phyloP scores from a whole-genome alignment of 2,113 vertebrate species.

The Tamias sibiricus region DNA sequence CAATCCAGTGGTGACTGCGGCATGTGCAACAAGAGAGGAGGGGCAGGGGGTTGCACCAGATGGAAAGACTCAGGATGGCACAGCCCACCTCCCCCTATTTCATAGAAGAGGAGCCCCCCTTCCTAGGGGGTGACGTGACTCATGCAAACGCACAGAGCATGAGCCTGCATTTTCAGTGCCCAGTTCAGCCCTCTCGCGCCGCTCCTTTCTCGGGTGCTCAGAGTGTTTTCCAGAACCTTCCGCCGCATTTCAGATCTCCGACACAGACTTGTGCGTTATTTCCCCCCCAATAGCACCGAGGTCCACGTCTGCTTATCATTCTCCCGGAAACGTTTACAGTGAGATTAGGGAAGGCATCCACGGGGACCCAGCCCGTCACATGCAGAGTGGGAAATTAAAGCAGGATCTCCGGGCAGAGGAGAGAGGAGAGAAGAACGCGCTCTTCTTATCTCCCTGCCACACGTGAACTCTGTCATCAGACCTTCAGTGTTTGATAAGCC shows the following conservation, averaged over 20 bases:
- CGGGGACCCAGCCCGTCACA: not conserved
- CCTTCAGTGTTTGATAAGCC: slow-evolving; percentile 77
- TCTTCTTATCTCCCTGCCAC: slow-evolving; percentile 78
- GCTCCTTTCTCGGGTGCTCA: not conserved
- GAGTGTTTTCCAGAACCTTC: slow-evolving; percentile 20
- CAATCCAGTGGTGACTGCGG: not conserved
- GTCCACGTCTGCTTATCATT: not conserved
- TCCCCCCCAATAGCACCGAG: slow-evolving; percentile 13
- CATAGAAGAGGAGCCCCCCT: not conserved
- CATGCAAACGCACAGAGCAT: not conserved
- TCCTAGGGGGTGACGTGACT: not conserved
- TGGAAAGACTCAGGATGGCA: not conserved
- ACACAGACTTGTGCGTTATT: not conserved
- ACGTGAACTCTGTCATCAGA: slow-evolving; percentile 71
- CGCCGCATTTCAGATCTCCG: not conserved
- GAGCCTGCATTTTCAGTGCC: not conserved
- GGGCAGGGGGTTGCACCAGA: not conserved
- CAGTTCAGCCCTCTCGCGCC: not conserved
- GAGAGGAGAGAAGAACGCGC: not conserved
- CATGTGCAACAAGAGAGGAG: not conserved
- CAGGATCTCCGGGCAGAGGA: slow-evolving; percentile 72
- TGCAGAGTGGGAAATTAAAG: slow-evolving; percentile 68
- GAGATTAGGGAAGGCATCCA: slow-evolving; percentile 59
- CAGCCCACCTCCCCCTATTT: not conserved
- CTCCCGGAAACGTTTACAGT: slow-evolving; percentile 45